Base-by-base conservation (phyloP, 2,797 vertebrate species). In the Acrossocheilus wenchowensis region DNA sequence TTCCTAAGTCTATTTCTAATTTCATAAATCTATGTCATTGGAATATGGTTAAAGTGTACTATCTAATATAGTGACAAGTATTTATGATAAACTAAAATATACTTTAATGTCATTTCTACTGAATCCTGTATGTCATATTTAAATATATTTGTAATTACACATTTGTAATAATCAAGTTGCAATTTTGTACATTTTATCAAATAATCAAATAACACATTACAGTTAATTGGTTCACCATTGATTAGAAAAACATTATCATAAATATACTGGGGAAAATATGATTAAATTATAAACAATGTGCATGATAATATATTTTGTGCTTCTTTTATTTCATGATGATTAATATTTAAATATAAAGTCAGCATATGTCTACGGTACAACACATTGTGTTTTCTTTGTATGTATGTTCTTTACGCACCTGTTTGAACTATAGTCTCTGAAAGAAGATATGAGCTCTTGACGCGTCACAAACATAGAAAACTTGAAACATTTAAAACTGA, bases 401-500 rank as follows among this genome's bases (percentile, higher is more conserved):
- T 21, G 23, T 26, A n/a, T 73, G 23, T 14, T 12, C 11, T 7
- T 23, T 9, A n/a, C 41, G 1, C 12, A 82, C 50, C 48, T 57
- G 66, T 81, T 26, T 41, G 14, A 87, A 82, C n/a, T 21, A 78
- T 39, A 62, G 43, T 43, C 79, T 36, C 17, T 60, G 57, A 71
- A 43, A 36, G 15, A 43, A 64, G 39, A 39, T 62, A 15, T 7
- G 9, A 68, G 60, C 82, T 41, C 72, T 77, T 50, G 60, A 77
- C 43, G 30, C 34, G 0, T 84, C 88, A 68, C 86, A 88, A 88
- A 92, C 79, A 66, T 71, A 80, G 34, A 89, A 91, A 92, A 91
- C 88, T 50, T 88, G 88, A 89, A 94, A 91, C 91, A 89, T 91
- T 89, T 93, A 88, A 86, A 90, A 50, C 43, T 68, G 78, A 34